Base-by-base conservation (phyloP, 2,888 invertebrate species). In the Neocrepidodera transversa region DNA sequence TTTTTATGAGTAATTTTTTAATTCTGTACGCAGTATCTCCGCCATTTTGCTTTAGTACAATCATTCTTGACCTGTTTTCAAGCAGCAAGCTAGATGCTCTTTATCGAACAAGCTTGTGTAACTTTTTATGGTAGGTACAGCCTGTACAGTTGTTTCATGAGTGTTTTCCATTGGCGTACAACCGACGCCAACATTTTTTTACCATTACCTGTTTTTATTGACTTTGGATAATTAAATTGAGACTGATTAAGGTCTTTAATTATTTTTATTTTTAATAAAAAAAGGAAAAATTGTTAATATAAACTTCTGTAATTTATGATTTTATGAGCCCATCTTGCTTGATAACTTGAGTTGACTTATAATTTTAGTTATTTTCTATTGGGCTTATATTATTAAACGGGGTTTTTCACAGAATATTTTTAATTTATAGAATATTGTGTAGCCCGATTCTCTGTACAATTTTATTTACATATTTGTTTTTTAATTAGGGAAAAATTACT, bases 401-500 rank as follows among this genome's bases (percentile, higher is more conserved):
- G 28, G 61, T 61, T 60, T 63, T 65, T 65, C 62, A 55, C 60
- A 62, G 60, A 58, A 54, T 55, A 16, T 23, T 60, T 65, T 23
- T 43, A 45, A 17, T 13, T 1, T 17, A 59, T 58, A 47, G 23
- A 38, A 49, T 50, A 48, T 60, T 63, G 58, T 65, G 63, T 62
- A 63, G 61, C 65, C 65, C 65, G 42, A 58, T 57, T 60, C 61
- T 63, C 65, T 62, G 62, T 58, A 65, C 65, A 63, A 30, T 59
- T 53, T 36, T 23, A 23, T 23, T 23, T 23, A 23, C 23, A 23
- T 23, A 23, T 23, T 23, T 23, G 23, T n/a, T n/a, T n/a, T n/a
- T n/a, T n/a, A n/a, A n/a, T n/a, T n/a, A n/a, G n/a, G n/a, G n/a
- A n/a, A n/a, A n/a, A n/a, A n/a, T n/a, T n/a, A n/a, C n/a, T n/a